Conservation (phyloP, 2,113 vertebrate genomes). For the Etia nguti region DNA sequence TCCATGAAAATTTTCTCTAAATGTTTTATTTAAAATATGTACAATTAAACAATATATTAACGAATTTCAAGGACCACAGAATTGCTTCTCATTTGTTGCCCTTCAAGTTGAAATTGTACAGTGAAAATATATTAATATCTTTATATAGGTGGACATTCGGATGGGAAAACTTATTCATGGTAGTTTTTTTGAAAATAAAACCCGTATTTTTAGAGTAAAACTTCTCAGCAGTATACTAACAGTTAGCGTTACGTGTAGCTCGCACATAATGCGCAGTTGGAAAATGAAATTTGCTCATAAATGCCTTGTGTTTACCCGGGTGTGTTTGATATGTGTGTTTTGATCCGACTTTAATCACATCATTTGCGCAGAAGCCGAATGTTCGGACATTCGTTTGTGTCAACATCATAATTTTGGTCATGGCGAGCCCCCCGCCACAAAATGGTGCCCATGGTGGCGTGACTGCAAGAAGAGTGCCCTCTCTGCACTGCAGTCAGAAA, state of each 20-base stretch:
- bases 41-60: neutral
- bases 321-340: constrained; percentile 42
- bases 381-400: neutral
- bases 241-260: neutral
- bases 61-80: neutral
- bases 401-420: constrained; percentile 17
- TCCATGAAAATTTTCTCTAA: neutral
- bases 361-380: neutral
- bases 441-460: constrained; percentile 58
- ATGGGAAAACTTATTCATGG: neutral
- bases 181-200: neutral
- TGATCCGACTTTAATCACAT: constrained; percentile 40
- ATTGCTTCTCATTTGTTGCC: neutral
- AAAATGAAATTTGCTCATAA: neutral
- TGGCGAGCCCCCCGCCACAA: constrained; percentile 39
- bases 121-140: neutral
- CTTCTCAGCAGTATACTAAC: neutral
- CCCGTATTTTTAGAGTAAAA: neutral
- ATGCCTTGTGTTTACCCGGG: constrained; percentile 33
- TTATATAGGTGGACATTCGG: neutral
- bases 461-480: constrained; percentile 14
- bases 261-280: neutral
- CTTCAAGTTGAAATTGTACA: neutral
- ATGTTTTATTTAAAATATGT: neutral
- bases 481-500: constrained; percentile 56